A percentile compares a stretch with the other conserved stretches of the same genome.
These are phyloP conservation scores for Ophraella communa DNA, from an alignment of 2,888 invertebrate genomes.

Conservation along the genomic window DNA sequence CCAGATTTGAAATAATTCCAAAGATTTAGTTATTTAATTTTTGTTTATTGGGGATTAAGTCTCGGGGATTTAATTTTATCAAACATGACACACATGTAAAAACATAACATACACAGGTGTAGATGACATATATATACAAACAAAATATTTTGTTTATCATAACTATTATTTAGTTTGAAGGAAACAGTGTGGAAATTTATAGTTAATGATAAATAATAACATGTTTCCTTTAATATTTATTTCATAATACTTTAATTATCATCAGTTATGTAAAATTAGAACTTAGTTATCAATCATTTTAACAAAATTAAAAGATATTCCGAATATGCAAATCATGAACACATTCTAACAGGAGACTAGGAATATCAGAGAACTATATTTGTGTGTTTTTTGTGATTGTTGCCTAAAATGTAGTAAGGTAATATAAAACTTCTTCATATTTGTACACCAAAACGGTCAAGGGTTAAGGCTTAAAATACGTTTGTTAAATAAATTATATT, in stretches of 20 bases:
- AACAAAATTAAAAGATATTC: constrained; percentile 28
- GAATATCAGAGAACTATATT: constrained; percentile 27
- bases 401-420: too few species aligned
- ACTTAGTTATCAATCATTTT: constrained; percentile 13
- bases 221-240: not conserved
- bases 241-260: too few species aligned
- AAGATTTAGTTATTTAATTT: constrained; percentile 41
- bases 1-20: constrained; percentile 47
- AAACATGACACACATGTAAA: too few species aligned
- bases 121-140: too few species aligned
- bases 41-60: constrained; percentile 32
- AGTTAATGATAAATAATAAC: not conserved
- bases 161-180: too few species aligned
- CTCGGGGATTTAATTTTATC: constrained; percentile 36
- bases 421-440: too few species aligned
- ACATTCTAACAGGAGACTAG: constrained; percentile 47
- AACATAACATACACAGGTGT: not conserved
- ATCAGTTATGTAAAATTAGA: not conserved
- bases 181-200: too few species aligned
- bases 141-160: too few species aligned
- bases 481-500: too few species aligned
- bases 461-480: too few species aligned
- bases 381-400: constrained; percentile 16
- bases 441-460: too few species aligned
- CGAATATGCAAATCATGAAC: constrained; percentile 52